Conservation (phyloP, 2,888 invertebrate species). For the Dendrolimus pini region DNA sequence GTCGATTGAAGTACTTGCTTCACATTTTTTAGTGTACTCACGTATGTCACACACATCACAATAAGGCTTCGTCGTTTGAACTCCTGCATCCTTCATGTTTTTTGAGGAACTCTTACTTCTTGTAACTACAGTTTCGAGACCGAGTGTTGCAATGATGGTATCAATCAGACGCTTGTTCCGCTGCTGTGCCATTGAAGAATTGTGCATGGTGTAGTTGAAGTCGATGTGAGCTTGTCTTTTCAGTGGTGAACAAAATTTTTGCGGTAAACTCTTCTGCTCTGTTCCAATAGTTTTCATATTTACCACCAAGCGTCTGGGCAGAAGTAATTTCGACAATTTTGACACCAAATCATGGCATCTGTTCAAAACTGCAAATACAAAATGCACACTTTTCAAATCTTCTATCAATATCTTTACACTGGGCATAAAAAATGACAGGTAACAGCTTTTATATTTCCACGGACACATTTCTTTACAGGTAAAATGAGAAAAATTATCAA, state of each 20-base stretch:
- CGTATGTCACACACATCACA: slow-evolving; percentile 63
- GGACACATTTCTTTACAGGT: no score
- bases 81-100: slow-evolving; percentile 50
- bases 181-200: slow-evolving; percentile 25
- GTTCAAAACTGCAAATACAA: slow-evolving; percentile 60
- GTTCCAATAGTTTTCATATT: slow-evolving; percentile 32
- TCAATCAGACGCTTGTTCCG: slow-evolving; percentile 60
- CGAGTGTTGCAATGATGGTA: slow-evolving; percentile 47
- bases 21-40: slow-evolving; percentile 34
- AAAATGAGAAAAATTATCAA: no score
- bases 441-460: no score
- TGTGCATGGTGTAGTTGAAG: slow-evolving; percentile 50
- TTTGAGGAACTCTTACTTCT: slow-evolving; percentile 42
- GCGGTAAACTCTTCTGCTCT: slow-evolving; percentile 36
- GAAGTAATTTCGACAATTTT: slow-evolving; percentile 40
- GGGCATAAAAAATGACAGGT: no score
- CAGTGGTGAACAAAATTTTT: slow-evolving; percentile 58
- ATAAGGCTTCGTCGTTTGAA: slow-evolving; percentile 51
- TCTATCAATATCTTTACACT: no score
- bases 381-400: slow-evolving; percentile 13
- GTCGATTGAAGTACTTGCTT: slow-evolving; percentile 38
- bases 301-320: slow-evolving; percentile 52
- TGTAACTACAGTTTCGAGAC: slow-evolving; percentile 43
- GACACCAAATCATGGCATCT: slow-evolving; percentile 53
- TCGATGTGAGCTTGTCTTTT: slow-evolving; percentile 52